Evolutionary conservation across 1,140 invertebrate species (phyloP).

Genomic region (Amyelois transitella): DNA sequence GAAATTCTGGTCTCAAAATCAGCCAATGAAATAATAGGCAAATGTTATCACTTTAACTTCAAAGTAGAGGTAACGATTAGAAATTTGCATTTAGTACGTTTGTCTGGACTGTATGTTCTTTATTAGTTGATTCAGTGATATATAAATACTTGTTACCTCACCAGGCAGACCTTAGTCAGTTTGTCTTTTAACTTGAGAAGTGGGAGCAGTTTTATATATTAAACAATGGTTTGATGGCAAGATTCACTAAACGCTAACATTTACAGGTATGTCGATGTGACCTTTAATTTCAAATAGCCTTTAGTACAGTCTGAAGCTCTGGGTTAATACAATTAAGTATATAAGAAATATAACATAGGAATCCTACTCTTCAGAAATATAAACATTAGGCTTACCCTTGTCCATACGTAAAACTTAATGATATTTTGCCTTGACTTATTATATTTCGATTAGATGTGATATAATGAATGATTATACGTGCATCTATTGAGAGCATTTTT

Average conservation of each 20-base stretch:
- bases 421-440: background rate
- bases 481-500: background rate
- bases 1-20: too few relatives aligned
- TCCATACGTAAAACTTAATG: background rate
- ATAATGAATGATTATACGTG: background rate
- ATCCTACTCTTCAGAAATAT: background rate
- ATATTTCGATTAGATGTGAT: background rate
- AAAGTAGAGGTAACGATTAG: too few relatives aligned
- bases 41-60: too few relatives aligned
- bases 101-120: too few relatives aligned
- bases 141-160: too few relatives aligned
- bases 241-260: constrained; percentile 72
- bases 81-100: too few relatives aligned
- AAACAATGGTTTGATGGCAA: constrained; percentile 59
- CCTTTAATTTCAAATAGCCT: constrained; percentile 1
- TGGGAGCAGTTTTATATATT: constrained; percentile 43
- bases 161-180: too few relatives aligned
- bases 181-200: too few relatives aligned
- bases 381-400: background rate
- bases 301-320: background rate
- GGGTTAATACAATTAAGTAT: background rate
- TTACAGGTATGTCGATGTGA: constrained; percentile 16
- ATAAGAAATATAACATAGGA: background rate
- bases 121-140: too few relatives aligned
- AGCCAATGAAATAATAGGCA: too few relatives aligned